Conservation (phyloP, 2,888 invertebrate species). For the Diploptera punctata region DNA sequence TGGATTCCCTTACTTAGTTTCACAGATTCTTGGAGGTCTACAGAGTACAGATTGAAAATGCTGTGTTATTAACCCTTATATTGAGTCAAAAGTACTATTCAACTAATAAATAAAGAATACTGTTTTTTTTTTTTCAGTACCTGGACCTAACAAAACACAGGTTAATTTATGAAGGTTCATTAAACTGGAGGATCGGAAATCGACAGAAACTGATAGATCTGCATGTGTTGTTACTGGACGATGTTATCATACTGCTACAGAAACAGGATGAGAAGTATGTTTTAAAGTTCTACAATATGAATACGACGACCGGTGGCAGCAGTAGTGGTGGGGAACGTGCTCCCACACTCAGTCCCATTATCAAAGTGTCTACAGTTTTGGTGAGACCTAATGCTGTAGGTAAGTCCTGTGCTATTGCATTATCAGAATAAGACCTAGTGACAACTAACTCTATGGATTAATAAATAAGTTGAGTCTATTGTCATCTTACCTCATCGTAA, state of each 20-base stretch:
- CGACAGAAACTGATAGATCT: slow-evolving; percentile 73
- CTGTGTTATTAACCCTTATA: too few species aligned
- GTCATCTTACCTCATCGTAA: too few species aligned
- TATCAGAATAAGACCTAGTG: too few species aligned
- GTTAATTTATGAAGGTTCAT: slow-evolving; percentile 82
- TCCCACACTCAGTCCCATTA: slow-evolving; percentile 74
- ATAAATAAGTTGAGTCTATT: too few species aligned
- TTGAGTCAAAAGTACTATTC: too few species aligned
- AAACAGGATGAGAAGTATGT: slow-evolving; percentile 82
- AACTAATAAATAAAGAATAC: too few species aligned
- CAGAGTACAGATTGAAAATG: too few species aligned
- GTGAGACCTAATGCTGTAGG: slow-evolving; percentile 84
- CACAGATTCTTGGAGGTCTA: too few species aligned
- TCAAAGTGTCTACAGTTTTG: slow-evolving; percentile 79
- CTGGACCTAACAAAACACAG: slow-evolving; percentile 81
- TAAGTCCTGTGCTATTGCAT: too few species aligned
- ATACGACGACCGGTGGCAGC: slow-evolving; percentile 47
- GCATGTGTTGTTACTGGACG: slow-evolving; percentile 83
- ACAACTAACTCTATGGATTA: too few species aligned
- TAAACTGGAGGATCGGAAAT: slow-evolving; percentile 76
- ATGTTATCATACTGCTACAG: slow-evolving; percentile 82
- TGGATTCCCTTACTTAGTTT: too few species aligned
- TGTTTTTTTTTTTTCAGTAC: slow-evolving; percentile 56
- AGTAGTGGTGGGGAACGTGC: slow-evolving; percentile 54
- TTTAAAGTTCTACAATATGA: slow-evolving; percentile 68